These are phyloP conservation scores for Xanthia togata DNA, from an alignment of 2,888 invertebrate genomes.

Conservation along the genomic window DNA sequence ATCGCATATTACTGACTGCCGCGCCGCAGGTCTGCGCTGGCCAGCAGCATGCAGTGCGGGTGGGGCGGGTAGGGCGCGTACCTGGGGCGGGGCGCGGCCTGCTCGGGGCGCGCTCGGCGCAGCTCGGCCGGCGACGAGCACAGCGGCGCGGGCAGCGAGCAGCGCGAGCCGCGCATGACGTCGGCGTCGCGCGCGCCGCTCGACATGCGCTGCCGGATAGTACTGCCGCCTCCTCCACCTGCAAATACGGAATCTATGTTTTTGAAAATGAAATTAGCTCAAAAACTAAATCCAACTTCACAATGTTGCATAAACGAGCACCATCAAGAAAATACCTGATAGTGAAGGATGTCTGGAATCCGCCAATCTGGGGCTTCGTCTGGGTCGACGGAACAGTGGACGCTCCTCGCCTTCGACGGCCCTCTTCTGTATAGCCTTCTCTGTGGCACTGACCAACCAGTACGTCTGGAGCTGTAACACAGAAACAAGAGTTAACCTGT, in stretches of 20 bases:
- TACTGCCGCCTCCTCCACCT: slow-evolving; percentile 67
- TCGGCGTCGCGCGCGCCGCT: slow-evolving; percentile 73
- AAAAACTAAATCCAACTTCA: not conserved
- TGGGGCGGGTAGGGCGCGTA: slow-evolving; percentile 45
- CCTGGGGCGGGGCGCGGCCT: slow-evolving; percentile 70
- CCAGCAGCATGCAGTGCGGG: slow-evolving; percentile 2
- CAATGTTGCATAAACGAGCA: slow-evolving; percentile 1
- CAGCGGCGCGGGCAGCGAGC: slow-evolving; percentile 77
- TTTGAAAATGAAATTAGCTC: not conserved
- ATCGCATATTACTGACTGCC: slow-evolving; percentile 37
- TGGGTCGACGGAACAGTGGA: slow-evolving; percentile 95
- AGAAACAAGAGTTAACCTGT: not conserved
- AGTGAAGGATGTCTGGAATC: slow-evolving; percentile 95
- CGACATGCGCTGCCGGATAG: slow-evolving; percentile 80
- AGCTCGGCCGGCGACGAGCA: slow-evolving; percentile 61
- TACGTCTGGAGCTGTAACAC: slow-evolving; percentile 92
- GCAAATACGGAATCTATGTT: not conserved
- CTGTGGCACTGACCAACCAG: slow-evolving; percentile 95
- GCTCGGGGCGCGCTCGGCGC: slow-evolving; percentile 63
- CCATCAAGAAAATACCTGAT: slow-evolving; percentile 86
- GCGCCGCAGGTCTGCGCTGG: slow-evolving; percentile 9
- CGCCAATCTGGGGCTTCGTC: slow-evolving; percentile 94
- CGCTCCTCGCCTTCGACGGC: slow-evolving; percentile 94
- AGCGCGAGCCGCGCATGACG: slow-evolving; percentile 75
- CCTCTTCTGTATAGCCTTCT: slow-evolving; percentile 94